A percentile compares a stretch with the other conserved stretches of the same genome.
These are phyloP conservation scores for Spodoptera frugiperda DNA, from an alignment of 1,140 invertebrate genomes.

Conservation along the genomic window DNA sequence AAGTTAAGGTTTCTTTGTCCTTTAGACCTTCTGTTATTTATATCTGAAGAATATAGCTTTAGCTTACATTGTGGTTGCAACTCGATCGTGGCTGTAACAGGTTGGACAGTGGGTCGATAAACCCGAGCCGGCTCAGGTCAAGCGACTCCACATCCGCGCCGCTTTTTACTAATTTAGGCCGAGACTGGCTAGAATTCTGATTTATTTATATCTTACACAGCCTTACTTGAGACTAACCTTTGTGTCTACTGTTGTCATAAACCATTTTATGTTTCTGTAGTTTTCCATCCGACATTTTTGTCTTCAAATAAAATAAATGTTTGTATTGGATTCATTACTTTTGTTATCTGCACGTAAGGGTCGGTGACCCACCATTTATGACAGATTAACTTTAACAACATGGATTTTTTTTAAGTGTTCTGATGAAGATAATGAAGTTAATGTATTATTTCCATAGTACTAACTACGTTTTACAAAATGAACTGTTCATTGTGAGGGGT, in stretches of 20 bases:
- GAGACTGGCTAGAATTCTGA: slow-evolving; percentile 8
- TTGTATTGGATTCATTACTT: no score
- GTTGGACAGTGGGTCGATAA: slow-evolving; percentile 43
- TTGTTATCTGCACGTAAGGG: background rate
- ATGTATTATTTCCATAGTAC: background rate
- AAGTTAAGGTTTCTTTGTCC: slow-evolving; percentile 4
- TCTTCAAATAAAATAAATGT: no score
- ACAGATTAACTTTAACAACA: background rate
- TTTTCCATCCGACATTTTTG: no score
- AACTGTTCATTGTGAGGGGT: background rate
- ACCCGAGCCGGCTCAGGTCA: slow-evolving; percentile 37
- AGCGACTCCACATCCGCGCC: slow-evolving; percentile 12
- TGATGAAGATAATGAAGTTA: background rate
- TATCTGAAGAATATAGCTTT: slow-evolving; percentile 20
- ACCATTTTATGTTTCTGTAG: no score
- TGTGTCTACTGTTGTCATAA: no score
- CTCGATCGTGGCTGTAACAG: slow-evolving; percentile 30
- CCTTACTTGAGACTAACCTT: background rate
- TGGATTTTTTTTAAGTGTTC: background rate
- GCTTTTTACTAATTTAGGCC: slow-evolving; percentile 44
- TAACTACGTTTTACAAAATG: background rate
- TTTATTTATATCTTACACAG: slow-evolving; percentile 14
- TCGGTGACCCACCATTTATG: background rate
- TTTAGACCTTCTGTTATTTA: background rate
- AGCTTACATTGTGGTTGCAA: slow-evolving; percentile 23